Percentiles rank a stretch among this genome's conserved stretches.
phyloP scores from a whole-genome alignment of 1,140 invertebrate genomes.

The Dreissena rostriformis region DNA sequence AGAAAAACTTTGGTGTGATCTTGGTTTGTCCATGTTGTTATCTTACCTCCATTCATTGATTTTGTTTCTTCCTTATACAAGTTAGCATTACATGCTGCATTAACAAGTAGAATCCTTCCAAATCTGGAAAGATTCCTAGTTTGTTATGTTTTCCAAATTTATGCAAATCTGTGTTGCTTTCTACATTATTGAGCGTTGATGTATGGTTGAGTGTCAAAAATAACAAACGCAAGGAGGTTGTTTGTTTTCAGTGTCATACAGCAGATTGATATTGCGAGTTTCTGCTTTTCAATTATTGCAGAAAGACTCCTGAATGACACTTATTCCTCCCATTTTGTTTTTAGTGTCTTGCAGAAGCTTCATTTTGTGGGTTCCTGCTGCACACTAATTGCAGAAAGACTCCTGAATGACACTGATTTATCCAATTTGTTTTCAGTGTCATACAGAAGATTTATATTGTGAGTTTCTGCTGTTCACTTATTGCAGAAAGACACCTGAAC shows the following conservation, averaged over 20 bases:
- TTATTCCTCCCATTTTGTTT: conserved; percentile 38
- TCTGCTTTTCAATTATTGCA: not conserved
- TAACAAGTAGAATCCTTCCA: too few species aligned
- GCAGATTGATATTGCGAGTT: not conserved
- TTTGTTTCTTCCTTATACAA: too few species aligned
- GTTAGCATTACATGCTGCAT: too few species aligned
- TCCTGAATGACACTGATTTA: conserved; percentile 81
- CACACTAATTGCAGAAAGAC: conserved; percentile 85
- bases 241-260: not conserved
- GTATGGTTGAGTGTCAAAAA: too few species aligned
- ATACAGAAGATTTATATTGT: not conserved
- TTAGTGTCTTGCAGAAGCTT: conserved; percentile 80
- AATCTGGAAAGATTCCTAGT: too few species aligned
- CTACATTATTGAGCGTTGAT: too few species aligned
- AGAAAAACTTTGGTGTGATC: too few species aligned
- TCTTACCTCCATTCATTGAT: too few species aligned
- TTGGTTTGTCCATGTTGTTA: too few species aligned
- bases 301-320: not conserved
- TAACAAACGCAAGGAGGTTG: too few species aligned
- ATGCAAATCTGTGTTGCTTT: too few species aligned
- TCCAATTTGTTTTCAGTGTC: conserved; percentile 8
- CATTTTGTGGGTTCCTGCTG: conserved; percentile 88
- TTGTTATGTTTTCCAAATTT: too few species aligned
- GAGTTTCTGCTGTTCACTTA: not conserved
- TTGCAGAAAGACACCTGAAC: not conserved